Evolutionary conservation across 2,888 invertebrate species (phyloP).

Genomic region (Drosophila merina): DNA sequence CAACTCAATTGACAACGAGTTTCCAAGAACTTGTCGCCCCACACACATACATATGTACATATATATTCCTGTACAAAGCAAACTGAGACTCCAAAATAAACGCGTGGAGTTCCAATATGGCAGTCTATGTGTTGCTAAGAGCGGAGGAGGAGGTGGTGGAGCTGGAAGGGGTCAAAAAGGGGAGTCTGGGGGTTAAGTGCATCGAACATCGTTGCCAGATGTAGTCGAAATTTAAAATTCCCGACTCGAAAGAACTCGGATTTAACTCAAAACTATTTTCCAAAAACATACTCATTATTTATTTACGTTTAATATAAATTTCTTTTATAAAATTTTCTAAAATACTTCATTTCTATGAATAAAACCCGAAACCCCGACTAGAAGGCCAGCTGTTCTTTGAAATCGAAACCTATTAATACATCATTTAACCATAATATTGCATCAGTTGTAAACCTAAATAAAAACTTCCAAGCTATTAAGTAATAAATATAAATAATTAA

Average conservation of each 20-base stretch:
- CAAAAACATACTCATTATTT: no score
- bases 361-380: not conserved
- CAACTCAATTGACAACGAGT: constrained; percentile 38
- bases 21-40: constrained; percentile 40
- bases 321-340: no score
- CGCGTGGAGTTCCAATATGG: constrained; percentile 31
- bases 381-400: constrained; percentile 16
- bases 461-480: not conserved
- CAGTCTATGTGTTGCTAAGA: constrained; percentile 12
- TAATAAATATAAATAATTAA: constrained; percentile 10
- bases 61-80: not conserved
- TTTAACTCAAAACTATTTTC: no score
- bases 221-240: constrained; percentile 8
- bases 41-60: constrained; percentile 15
- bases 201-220: constrained; percentile 29
- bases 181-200: constrained; percentile 5
- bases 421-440: not conserved
- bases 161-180: not conserved
- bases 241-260: not conserved
- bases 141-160: not conserved
- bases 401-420: not conserved
- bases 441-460: not conserved
- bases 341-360: constrained; percentile 2
- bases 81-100: not conserved
- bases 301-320: no score